Conservation (phyloP, 1,140 invertebrate genomes). For the Ostrea edulis region DNA sequence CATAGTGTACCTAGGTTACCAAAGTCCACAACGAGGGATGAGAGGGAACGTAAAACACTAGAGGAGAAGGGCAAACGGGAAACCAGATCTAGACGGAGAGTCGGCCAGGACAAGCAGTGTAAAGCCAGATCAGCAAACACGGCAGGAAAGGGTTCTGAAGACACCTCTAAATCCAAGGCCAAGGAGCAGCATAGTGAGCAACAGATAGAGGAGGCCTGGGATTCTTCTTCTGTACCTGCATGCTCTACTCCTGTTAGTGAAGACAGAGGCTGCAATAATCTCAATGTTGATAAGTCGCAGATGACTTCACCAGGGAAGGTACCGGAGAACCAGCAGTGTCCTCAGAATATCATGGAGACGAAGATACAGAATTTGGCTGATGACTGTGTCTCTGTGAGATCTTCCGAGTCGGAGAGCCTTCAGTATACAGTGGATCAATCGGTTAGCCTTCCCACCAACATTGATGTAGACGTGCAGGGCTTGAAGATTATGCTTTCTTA, state of each 20-base stretch:
- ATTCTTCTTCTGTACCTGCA: slow-evolving; percentile 1
- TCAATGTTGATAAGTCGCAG: neutral
- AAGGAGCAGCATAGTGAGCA: neutral
- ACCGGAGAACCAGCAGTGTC: neutral
- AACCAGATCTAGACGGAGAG: neutral
- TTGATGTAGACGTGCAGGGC: neutral
- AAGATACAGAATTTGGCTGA: slow-evolving; percentile 19
- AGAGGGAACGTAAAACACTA: neutral
- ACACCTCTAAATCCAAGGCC: neutral
- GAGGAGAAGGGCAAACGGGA: neutral
- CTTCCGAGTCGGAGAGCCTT: slow-evolving; percentile 17
- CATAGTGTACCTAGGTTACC: neutral
- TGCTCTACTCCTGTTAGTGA: neutral
- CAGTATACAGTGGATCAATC: slow-evolving; percentile 15
- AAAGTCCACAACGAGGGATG: neutral
- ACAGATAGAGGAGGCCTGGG: neutral
- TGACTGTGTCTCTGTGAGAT: neutral
- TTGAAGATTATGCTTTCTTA: slow-evolving; percentile 57
- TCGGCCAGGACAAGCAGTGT: neutral
- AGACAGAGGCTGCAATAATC: neutral
- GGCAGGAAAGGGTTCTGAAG: neutral
- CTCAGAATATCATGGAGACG: neutral
- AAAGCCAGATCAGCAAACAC: neutral
- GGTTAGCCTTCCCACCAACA: neutral
- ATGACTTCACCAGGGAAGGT: neutral